Percentiles rank a stretch among this genome's conserved stretches.
Conservation (phyloP, 1,140 invertebrate genomes). For the Periplaneta americana region DNA sequence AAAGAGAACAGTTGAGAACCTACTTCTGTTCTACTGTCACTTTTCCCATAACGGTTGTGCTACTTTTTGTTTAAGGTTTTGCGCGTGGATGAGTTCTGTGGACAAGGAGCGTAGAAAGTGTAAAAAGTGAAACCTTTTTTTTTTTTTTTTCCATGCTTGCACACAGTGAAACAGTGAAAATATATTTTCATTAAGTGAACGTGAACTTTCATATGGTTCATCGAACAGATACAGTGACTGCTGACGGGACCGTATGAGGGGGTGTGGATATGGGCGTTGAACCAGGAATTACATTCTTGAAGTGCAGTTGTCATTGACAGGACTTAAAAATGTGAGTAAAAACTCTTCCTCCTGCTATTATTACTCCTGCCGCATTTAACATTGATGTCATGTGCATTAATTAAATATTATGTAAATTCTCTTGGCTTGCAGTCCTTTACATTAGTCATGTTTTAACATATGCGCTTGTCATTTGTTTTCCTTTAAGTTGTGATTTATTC, state of each 20-base stretch:
- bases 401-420: too few species aligned
- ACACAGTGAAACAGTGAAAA: background rate
- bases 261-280: background rate
- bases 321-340: background rate
- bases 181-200: background rate
- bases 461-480: too few species aligned
- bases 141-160: too few species aligned
- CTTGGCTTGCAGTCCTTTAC: too few species aligned
- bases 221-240: too few species aligned
- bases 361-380: too few species aligned
- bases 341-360: too few species aligned
- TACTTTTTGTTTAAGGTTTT: background rate
- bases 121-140: background rate
- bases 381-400: too few species aligned
- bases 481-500: too few species aligned
- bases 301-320: background rate
- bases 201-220: background rate
- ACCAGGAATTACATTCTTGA: background rate
- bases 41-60: background rate
- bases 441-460: too few species aligned
- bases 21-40: background rate
- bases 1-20: too few species aligned
- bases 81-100: background rate
- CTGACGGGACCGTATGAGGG: background rate
- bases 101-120: background rate